Percentiles rank a stretch among this genome's conserved stretches.
Evolutionary conservation across 2,113 vertebrate species (phyloP).

Genomic region (Centropus unirufus): DNA sequence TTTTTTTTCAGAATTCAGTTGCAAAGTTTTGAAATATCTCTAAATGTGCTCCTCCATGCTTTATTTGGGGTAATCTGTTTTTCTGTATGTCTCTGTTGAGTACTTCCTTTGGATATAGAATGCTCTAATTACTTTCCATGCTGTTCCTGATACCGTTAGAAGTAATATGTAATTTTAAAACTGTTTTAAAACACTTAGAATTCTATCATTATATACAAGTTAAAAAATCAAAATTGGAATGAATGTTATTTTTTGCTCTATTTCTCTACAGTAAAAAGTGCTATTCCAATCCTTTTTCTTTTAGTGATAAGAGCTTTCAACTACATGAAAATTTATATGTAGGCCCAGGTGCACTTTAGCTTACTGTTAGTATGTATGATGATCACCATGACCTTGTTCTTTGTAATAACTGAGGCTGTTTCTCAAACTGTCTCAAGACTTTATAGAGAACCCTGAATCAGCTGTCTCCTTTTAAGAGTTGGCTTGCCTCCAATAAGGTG

Average conservation of each 20-base stretch:
- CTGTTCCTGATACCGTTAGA: constrained; percentile 11
- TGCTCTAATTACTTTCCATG: neutral
- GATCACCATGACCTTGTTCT: neutral
- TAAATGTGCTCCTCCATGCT: neutral
- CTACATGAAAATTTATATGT: neutral
- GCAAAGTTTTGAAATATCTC: constrained; percentile 13
- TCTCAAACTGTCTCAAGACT: neutral
- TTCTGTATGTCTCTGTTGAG: neutral
- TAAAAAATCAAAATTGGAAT: neutral
- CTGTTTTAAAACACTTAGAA: neutral
- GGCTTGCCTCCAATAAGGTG: neutral
- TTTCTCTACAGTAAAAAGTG: neutral
- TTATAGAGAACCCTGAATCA: neutral
- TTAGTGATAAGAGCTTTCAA: neutral
- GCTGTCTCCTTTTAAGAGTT: neutral
- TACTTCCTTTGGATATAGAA: neutral
- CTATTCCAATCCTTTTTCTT: neutral
- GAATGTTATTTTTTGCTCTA: neutral
- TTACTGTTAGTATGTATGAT: neutral
- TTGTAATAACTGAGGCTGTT: neutral
- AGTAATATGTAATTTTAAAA: neutral
- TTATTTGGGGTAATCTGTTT: constrained; percentile 39
- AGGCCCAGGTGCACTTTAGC: neutral
- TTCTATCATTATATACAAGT: neutral
- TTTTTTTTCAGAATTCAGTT: constrained; percentile 32